Base-by-base conservation (phyloP, 2,797 vertebrate genomes). In the Emydoidea blandingii region DNA sequence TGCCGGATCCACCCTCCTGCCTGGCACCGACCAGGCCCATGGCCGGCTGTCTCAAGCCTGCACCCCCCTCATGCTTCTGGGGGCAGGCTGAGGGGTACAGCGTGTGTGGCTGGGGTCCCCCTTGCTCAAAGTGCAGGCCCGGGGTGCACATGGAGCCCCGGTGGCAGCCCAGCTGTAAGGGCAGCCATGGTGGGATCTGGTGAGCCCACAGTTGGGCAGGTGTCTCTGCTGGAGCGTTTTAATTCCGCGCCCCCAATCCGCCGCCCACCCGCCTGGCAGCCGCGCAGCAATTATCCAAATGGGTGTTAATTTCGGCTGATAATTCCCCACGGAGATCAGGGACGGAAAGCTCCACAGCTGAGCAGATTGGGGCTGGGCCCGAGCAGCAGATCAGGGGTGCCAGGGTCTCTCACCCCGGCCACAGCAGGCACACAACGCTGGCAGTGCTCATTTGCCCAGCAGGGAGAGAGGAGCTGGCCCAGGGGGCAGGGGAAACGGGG, bases 281-380 rank as follows among this genome's bases (percentile, higher is more conserved):
- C 86, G 12, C 12, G 44, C 31, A 86, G 57, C 80, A 93, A 93
- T 93, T 93, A 93, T 93, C 92, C 80, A 93, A 93, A 93, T 90
- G 92, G 87, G 79, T 74, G 86, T 89, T 93, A 90, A 93, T 86
- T 90, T 57, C 72, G 57, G 80, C 76, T 83, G 78, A 76, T 92
- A 93, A 90, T 93, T 93, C 87, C 87, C 72, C 62, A 68, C 29
- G 44, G 68, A 80, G 84, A 83, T 93, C 84, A 79, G 79, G 12
- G 44, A 50, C 57, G 65, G 78, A 90, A 89, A 93, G 80, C 92
- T 83, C 85, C 18, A 50, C 79, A n/a, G 65, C 49, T 50, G 41
- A 91, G 79, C 83, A 89, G 87, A 90, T 86, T 79, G 80, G 80
- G 83, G 80, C 49, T 65, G 65, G 59, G n/a, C 49, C 37, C 37